Conservation (phyloP, 1,140 invertebrate species). For the Tetramorium simillimum region DNA sequence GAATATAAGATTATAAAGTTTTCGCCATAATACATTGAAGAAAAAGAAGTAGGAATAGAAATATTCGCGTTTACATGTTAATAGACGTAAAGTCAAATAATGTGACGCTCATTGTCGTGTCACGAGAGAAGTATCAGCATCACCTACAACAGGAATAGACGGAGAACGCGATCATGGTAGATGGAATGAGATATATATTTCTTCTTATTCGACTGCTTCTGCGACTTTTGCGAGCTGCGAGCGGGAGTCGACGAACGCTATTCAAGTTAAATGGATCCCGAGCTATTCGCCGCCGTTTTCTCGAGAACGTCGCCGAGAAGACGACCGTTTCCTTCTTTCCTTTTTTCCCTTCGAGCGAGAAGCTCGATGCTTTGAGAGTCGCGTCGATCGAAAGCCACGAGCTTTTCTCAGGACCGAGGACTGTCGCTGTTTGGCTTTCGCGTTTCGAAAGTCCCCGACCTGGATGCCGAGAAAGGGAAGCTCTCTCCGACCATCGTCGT, state of each 20-base stretch:
- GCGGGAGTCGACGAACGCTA: conserved; percentile 38
- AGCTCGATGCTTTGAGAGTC: conserved; percentile 44
- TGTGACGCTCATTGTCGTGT: background rate
- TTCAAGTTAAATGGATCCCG: conserved; percentile 68
- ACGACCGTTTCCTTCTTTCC: background rate
- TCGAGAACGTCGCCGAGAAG: conserved; percentile 35
- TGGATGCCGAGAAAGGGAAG: conserved; percentile 18
- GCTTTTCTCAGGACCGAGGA: conserved; percentile 27
- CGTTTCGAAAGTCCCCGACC: conserved; percentile 22
- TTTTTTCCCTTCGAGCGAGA: conserved; percentile 25
- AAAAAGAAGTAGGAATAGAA: background rate
- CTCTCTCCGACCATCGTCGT: background rate
- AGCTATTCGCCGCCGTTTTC: conserved; percentile 44
- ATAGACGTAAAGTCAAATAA: background rate
- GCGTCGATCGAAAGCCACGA: conserved; percentile 44
- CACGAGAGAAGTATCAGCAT: background rate
- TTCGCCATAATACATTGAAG: background rate
- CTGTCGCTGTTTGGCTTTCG: conserved; percentile 51
- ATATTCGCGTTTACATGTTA: background rate
- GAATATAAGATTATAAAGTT: background rate
- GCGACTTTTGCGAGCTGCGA: conserved; percentile 54
- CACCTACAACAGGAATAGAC: background rate
- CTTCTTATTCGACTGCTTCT: conserved; percentile 50
- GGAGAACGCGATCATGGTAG: conserved; percentile 23
- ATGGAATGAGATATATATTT: conserved; percentile 51